phyloP scores from a whole-genome alignment of 2,797 vertebrate genomes.

The Danio aesculapii region DNA sequence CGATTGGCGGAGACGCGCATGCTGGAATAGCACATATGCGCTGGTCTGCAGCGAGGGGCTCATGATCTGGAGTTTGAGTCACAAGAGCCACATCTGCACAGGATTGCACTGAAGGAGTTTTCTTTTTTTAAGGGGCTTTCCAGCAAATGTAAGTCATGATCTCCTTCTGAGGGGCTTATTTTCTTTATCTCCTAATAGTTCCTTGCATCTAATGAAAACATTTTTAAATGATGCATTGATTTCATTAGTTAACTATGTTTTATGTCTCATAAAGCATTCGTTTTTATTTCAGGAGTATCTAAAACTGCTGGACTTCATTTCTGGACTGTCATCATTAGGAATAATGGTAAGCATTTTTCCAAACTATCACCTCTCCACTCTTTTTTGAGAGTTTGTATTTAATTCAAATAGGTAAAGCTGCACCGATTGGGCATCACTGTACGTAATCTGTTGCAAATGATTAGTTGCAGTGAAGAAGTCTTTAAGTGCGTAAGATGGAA shows the following conservation, averaged over 20 bases:
- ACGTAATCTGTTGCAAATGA: neutral
- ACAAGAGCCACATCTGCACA: constrained; percentile 29
- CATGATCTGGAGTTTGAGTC: constrained; percentile 36
- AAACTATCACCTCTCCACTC: neutral
- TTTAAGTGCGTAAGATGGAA: neutral
- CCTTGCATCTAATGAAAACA: too few relatives aligned
- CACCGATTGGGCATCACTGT: constrained; percentile 6
- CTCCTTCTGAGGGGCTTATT: neutral
- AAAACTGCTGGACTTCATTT: neutral
- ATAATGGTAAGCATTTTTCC: constrained; percentile 42
- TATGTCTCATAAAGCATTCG: neutral
- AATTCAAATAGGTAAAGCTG: neutral
- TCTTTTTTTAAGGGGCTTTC: neutral
- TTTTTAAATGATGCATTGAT: neutral
- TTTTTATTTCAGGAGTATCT: constrained; percentile 37
- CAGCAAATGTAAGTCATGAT: constrained; percentile 31
- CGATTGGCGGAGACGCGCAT: constrained; percentile 67
- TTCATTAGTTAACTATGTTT: neutral
- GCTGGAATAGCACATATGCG: constrained; percentile 60
- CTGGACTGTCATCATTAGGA: neutral
- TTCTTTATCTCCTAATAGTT: neutral
- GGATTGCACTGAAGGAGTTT: neutral
- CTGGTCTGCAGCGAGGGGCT: constrained; percentile 46
- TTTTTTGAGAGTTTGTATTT: neutral
- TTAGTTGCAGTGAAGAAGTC: constrained; percentile 3